Evolutionary conservation across 2,888 invertebrate genomes (phyloP), one percentile per base, ranked within the genome.

Genomic region (Gymnocheta viridis): DNA sequence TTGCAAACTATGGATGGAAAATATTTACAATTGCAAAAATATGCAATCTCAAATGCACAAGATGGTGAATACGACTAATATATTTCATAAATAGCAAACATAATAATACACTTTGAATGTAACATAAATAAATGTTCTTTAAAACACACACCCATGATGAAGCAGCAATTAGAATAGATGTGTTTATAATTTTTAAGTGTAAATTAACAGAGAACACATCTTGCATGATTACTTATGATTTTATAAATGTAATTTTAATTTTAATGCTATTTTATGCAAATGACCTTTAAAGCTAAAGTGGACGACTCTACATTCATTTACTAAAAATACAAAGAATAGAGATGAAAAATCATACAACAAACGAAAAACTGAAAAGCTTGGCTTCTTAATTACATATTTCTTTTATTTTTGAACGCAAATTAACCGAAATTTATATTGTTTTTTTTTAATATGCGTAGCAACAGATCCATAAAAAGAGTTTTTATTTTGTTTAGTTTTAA

Each of bases 231-330:
- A 6, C 47, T 72, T 51, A 54, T 49, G 10, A 38, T 35, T 79
- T 27, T 24, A 41, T 54, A 24, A 38, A 19, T 54, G 14, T 51
- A 47, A 27, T 41, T 41, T 49, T 51, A 35, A 10, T 77, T 51
- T 17, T 19, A 32, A 35, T 19, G 19, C 51, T 19, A 29, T 51
- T 47, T 51, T 82, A 51, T 78, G 41, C 38, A 38, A 47, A 82
- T 73, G 78, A 73, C 77, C 78, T 78, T 82, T 69, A 69, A 38
- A 51, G 54, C 24, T 62, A 24, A 73, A 58, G 67, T 54, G 58
- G 73, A 72, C 19, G 2, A 19, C 14, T 54, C 67, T 54, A 54
- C 19, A 66, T n/a, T n/a, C n/a, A 66, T 64, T 67, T 82, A 77
- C 72, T 67, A 62, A 76, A 76, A 56, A 32, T 29, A 27, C n/a